Conservation (phyloP, 2,888 invertebrate species). For the Acrobasis repandana region DNA sequence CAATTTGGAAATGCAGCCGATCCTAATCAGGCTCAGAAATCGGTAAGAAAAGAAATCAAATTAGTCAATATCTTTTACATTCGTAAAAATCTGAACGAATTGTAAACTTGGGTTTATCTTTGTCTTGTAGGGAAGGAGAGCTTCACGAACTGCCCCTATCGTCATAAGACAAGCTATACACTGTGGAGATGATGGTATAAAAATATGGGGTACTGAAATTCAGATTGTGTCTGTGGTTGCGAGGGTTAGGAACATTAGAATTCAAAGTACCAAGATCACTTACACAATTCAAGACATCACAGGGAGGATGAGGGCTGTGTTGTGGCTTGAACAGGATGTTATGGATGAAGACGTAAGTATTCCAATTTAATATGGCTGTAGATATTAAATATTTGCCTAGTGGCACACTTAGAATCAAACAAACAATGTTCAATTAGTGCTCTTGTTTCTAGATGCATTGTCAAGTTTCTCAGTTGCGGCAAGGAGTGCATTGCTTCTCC, state of each 20-base stretch:
- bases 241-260: slow-evolving; percentile 65
- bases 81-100: background rate
- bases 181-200: slow-evolving; percentile 74
- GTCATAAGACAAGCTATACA: slow-evolving; percentile 76
- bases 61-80: background rate
- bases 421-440: no score
- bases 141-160: slow-evolving; percentile 76
- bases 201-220: slow-evolving; percentile 78
- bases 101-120: background rate
- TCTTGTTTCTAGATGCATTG: no score
- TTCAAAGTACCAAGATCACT: slow-evolving; percentile 78
- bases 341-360: slow-evolving; percentile 76
- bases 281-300: slow-evolving; percentile 79
- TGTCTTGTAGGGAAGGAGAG: slow-evolving; percentile 60
- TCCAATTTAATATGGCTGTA: background rate
- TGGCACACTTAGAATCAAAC: no score
- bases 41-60: slow-evolving; percentile 43
- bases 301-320: slow-evolving; percentile 74
- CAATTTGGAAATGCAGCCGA: slow-evolving; percentile 75
- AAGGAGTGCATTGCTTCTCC: no score
- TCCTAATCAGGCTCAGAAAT: slow-evolving; percentile 70
- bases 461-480: no score
- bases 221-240: slow-evolving; percentile 75
- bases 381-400: no score
- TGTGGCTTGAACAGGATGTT: slow-evolving; percentile 76